A percentile compares a stretch with the other conserved stretches of the same genome.
These are phyloP conservation scores for Cottoperca gobio DNA, from an alignment of 2,797 vertebrate species.

Conservation along the genomic window DNA sequence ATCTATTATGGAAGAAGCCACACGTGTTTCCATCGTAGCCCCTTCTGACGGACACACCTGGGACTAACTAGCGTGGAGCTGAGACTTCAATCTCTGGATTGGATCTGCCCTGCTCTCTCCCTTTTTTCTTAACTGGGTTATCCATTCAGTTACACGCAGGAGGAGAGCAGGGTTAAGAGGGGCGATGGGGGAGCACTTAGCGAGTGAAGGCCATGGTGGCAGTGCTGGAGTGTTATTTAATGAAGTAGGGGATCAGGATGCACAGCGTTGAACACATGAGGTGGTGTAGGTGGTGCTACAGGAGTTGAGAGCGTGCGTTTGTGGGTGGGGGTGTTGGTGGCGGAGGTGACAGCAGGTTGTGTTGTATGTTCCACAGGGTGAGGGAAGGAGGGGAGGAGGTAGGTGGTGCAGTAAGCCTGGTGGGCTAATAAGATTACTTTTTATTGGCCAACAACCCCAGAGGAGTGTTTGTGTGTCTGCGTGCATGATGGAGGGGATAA, in stretches of 20 bases:
- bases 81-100: constrained; percentile 58
- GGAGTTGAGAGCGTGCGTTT: constrained; percentile 46
- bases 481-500: constrained; percentile 78
- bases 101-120: constrained; percentile 40
- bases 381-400: constrained; percentile 48
- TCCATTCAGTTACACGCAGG: constrained; percentile 66
- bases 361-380: constrained; percentile 62
- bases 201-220: constrained; percentile 70
- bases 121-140: constrained; percentile 66
- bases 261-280: constrained; percentile 55
- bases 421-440: constrained; percentile 79
- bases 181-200: constrained; percentile 77
- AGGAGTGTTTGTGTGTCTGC: constrained; percentile 83
- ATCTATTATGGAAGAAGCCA: constrained; percentile 40
- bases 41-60: constrained; percentile 40
- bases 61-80: constrained; percentile 39
- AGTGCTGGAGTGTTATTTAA: constrained; percentile 81
- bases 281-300: constrained; percentile 59
- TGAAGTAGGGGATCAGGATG: constrained; percentile 78
- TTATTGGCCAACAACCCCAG: constrained; percentile 79
- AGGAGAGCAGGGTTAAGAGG: constrained; percentile 67
- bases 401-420: constrained; percentile 61
- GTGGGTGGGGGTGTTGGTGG: constrained; percentile 43
- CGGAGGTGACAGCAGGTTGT: constrained; percentile 69
- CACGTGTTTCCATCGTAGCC: background rate